Evolutionary conservation across 2,113 vertebrate genomes (phyloP), one percentile per base, ranked within the genome.

Genomic region (Globicephala melas): DNA sequence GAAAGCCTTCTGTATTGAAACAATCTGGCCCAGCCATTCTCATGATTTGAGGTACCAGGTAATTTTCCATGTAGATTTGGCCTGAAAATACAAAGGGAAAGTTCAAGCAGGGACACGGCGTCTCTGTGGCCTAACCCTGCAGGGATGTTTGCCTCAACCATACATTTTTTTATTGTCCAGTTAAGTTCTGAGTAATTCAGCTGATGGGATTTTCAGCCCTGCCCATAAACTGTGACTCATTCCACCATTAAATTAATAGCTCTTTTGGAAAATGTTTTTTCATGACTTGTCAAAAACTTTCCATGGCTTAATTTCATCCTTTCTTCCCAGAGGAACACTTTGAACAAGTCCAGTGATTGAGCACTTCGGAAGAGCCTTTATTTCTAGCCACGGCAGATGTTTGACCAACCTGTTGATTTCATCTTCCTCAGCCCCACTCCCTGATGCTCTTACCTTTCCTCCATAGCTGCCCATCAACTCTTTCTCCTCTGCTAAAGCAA

Each of bases 151-250:
- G 97, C 88, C 96, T 96, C 77, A 47, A 97, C 97, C 97, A 97
- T 98, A 98, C 97, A 96, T 97, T 98, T 98, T 97, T 97, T 98
- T 97, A 98, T 97, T 97, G 97, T 97, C 97, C 93, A 94, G 97
- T 98, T 97, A 94, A 97, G 93, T 98, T 98, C 96, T 97, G 84
- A 95, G 91, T 96, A 96, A 98, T 97, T 94, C 90, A 31, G 89
- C 91, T 98, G 98, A 98, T 96, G 97, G 82, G 91, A 97, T 95
- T 94, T 96, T 95, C 95, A 96, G 96, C 73, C 95, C 94, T 95
- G 89, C 95, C 94, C 96, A 85, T 94, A 94, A 90, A 21, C 88
- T 74, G 47, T 98, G 98, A 98, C 84, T 98, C 97, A 98, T 84
- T 97, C 81, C 93, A 97, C 97, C 83, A 36, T 97, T 97, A 98